These are phyloP conservation scores for Theonella swinhoei DNA, from an alignment of 37 sponge, comb jelly and placozoan genomes.

Conservation along the genomic window DNA sequence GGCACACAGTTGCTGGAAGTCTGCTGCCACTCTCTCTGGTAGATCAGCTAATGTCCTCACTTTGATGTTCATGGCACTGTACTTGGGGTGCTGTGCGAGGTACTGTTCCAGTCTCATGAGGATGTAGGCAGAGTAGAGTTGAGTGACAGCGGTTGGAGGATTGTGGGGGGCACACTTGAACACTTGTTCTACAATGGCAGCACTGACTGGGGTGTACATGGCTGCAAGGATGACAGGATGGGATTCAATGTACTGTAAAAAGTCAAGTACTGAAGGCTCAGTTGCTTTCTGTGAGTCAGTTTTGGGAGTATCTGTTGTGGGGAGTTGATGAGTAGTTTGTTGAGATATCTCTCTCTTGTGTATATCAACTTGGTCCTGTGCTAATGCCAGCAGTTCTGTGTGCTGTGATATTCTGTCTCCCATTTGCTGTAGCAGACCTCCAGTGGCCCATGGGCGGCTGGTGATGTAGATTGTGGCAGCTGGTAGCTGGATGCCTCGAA, in stretches of 20 bases:
- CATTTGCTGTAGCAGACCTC: neutral
- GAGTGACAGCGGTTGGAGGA: conserved; percentile 11
- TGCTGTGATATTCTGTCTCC: conserved; percentile 11
- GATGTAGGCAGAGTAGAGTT: conserved; percentile 4
- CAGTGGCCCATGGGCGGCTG: conserved; percentile 35
- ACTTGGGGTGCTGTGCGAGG: neutral
- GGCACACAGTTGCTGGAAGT: neutral
- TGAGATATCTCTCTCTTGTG: no score
- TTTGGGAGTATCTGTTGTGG: neutral
- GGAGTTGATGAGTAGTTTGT: no score
- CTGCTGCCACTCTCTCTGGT: neutral
- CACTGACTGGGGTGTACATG: conserved; percentile 15
- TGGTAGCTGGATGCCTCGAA: conserved; percentile 19
- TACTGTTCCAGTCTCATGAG: neutral
- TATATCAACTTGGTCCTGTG: conserved; percentile 2
- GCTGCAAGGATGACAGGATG: neutral
- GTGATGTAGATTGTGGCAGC: conserved; percentile 11
- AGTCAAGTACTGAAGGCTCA: neutral
- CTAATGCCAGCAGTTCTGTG: neutral
- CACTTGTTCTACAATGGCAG: neutral
- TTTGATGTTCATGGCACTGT: neutral
- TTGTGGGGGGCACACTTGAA: neutral
- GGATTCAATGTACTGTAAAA: neutral
- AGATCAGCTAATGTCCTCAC: neutral
- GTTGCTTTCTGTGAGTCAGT: neutral